These are phyloP conservation scores for Trogon surrucura DNA, from an alignment of 2,113 vertebrate genomes.

Conservation along the genomic window DNA sequence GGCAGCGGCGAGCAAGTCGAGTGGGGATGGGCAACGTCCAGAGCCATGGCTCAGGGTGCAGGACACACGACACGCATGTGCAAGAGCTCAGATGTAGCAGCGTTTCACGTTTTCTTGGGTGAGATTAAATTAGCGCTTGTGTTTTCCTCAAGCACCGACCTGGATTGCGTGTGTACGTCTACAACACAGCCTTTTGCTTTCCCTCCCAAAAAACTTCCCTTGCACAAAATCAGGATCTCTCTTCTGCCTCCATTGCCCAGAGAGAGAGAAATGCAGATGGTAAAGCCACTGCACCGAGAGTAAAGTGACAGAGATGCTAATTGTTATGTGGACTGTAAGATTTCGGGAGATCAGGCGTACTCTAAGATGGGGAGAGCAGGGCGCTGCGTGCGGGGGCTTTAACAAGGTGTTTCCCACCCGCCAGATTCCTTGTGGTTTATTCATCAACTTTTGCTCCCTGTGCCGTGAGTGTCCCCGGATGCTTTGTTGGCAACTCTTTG, in stretches of 20 bases:
- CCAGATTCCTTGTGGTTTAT: background rate
- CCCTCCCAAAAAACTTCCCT: background rate
- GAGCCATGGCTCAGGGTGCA: fast-evolving
- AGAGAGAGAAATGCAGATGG: background rate
- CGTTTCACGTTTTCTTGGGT: fast-evolving
- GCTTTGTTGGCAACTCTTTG: background rate
- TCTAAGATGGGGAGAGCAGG: background rate
- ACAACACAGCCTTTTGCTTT: background rate
- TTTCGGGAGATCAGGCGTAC: fast-evolving
- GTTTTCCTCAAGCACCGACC: background rate
- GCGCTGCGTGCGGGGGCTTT: background rate
- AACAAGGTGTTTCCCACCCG: background rate
- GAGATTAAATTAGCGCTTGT: background rate
- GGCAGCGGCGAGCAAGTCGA: background rate
- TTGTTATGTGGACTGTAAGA: background rate
- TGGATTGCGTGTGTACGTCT: background rate
- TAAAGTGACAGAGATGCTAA: background rate
- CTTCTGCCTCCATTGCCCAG: fast-evolving
- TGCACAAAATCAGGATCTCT: background rate
- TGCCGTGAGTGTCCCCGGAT: background rate
- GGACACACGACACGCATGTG: fast-evolving
- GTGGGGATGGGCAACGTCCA: background rate
- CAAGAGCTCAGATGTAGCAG: fast-evolving
- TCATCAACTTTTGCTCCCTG: background rate
- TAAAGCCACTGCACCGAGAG: background rate